Evolutionary conservation across 2,888 invertebrate species (phyloP).

Genomic region (Dryocosmus kuriphilus): DNA sequence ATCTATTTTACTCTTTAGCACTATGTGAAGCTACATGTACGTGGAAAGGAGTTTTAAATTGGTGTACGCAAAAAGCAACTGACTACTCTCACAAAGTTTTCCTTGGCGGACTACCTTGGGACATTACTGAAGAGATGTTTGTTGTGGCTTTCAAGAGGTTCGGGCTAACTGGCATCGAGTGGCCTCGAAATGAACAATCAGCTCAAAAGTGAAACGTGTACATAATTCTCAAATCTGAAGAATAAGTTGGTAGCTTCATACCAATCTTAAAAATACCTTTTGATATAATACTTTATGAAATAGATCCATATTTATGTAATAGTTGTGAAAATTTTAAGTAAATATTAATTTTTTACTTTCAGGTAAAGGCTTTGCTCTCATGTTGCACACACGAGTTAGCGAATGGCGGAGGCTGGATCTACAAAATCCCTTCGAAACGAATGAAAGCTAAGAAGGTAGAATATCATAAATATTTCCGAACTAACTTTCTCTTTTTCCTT

Average conservation of each 20-base stretch:
- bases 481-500: constrained; percentile 17
- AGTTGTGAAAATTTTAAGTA: neutral
- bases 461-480: constrained; percentile 27
- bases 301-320: neutral
- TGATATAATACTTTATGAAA: neutral
- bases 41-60: constrained; percentile 93
- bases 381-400: constrained; percentile 89
- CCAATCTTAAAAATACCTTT: constrained; percentile 7
- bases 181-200: constrained; percentile 93
- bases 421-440: constrained; percentile 92
- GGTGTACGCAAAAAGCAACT: constrained; percentile 85
- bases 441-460: constrained; percentile 94
- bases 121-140: constrained; percentile 92
- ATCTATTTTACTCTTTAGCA: constrained; percentile 72
- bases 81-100: constrained; percentile 95
- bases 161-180: constrained; percentile 93
- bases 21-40: constrained; percentile 87
- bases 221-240: constrained; percentile 95
- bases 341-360: constrained; percentile 51
- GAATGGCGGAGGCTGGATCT: constrained; percentile 90
- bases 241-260: constrained; percentile 79
- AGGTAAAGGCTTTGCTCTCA: constrained; percentile 90
- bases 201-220: constrained; percentile 94
- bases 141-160: constrained; percentile 92
- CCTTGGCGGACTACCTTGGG: constrained; percentile 98